phyloP scores from a whole-genome alignment of 2,888 invertebrate genomes.

The Stenurella melanura region DNA sequence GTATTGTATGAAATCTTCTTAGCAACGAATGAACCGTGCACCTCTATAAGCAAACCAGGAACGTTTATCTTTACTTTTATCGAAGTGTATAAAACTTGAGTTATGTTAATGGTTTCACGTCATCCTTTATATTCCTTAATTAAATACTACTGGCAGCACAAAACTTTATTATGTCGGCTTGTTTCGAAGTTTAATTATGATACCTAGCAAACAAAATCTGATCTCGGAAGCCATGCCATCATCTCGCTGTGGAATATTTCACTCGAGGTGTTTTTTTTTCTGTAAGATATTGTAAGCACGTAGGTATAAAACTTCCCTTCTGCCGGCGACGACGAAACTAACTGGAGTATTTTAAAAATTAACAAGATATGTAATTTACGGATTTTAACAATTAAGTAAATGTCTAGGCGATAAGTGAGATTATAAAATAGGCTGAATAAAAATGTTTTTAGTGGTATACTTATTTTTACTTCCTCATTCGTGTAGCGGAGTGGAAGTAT shows the following conservation, averaged over 20 bases:
- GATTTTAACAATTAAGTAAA: too few species aligned
- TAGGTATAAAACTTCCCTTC: too few species aligned
- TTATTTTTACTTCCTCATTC: too few species aligned
- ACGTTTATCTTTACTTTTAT: background rate
- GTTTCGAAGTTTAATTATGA: conserved; percentile 25
- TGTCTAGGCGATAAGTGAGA: too few species aligned
- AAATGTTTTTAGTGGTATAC: too few species aligned
- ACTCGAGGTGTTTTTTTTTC: background rate
- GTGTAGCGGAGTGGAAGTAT: too few species aligned
- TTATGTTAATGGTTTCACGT: conserved; percentile 10
- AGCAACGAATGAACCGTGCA: background rate
- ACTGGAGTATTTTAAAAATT: too few species aligned
- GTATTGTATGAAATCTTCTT: too few species aligned
- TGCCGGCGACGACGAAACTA: too few species aligned
- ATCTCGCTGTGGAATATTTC: background rate
- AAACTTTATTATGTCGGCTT: conserved; percentile 28
- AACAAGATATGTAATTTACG: too few species aligned
- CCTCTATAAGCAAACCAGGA: background rate
- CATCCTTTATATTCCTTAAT: conserved; percentile 23
- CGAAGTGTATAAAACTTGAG: background rate
- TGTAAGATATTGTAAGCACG: too few species aligned
- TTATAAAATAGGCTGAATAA: too few species aligned
- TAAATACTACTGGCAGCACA: conserved; percentile 16
- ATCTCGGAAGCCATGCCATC: background rate
- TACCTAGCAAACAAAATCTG: conserved; percentile 19